phyloP scores from a whole-genome alignment of 2,888 invertebrate species.

The Allygus modestus region DNA sequence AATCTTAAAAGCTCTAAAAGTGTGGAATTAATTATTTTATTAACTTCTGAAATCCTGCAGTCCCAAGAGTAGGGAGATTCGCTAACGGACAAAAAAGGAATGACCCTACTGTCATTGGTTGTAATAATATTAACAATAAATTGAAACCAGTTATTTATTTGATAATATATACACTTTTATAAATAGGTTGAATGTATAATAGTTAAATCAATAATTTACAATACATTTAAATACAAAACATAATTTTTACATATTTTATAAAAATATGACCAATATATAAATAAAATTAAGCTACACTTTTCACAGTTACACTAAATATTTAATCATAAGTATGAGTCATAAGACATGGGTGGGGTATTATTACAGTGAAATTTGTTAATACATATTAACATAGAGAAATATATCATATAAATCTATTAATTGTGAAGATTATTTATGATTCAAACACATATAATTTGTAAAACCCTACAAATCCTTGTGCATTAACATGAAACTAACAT shows the following conservation, averaged over 20 bases:
- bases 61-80: too few species aligned
- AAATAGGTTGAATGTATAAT: neutral
- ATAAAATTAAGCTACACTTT: neutral
- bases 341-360: neutral
- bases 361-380: neutral
- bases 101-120: too few species aligned
- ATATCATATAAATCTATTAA: neutral
- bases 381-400: neutral
- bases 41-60: too few species aligned
- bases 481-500: neutral
- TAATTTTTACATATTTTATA: neutral
- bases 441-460: neutral
- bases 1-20: too few species aligned
- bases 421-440: neutral
- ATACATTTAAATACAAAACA: neutral
- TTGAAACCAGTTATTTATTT: too few species aligned
- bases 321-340: neutral
- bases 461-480: too few species aligned
- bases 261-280: neutral
- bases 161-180: neutral
- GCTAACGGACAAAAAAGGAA: too few species aligned
- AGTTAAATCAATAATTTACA: neutral
- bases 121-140: too few species aligned
- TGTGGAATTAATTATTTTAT: too few species aligned
- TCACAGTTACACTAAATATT: neutral